Evolutionary conservation across 2,113 vertebrate species (phyloP), one percentile per base, ranked within the genome.

Genomic region (Erythrocercus mccallii): DNA sequence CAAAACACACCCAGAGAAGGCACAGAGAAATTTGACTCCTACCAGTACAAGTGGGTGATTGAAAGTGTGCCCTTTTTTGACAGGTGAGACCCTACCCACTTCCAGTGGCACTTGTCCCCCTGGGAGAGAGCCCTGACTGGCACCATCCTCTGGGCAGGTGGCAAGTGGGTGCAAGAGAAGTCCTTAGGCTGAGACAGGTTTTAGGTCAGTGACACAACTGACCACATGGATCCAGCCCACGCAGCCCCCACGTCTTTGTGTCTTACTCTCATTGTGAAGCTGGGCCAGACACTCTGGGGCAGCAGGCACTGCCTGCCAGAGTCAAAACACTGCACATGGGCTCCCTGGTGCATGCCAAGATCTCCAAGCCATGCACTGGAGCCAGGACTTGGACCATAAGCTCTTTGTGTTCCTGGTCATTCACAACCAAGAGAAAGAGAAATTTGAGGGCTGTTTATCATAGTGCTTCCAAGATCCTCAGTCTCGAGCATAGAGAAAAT

Each of bases 371-470:
- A 58, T 18, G 80, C 64, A 47, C 86, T 74, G 31, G 21, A 88
- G 91, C 84, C 93, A 94, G 91, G 23, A 51, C 78, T 62, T 1
- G 0, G 45, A 87, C 61, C 95, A 85, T 76, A 65, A 91, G 73
- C 70, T 81, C 89, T 92, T 91, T 92, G 95, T 94, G 60, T 45
- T 89, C 40, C 73, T 81, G 72, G 70, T 84, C 86, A 92, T 84
- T 96, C 82, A 93, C 69, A 81, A 90, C 35, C 44, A 88, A 83
- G 47, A 84, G 79, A 71, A 94, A 30, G 25, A 92, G 58, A 83
- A 94, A 94, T 65, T 58, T 54, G 68, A 94, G 82, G 76, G n/a
- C 86, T 81, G 62, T 53, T 88, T 28, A 82, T 80, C 86, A 83
- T 19, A 38, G 45, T 65, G 66, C 68, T 83, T 86, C 82, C 66